Percentiles rank a stretch among this genome's conserved stretches.
phyloP scores from a whole-genome alignment of 2,113 vertebrate species.

The Cisticola juncidis region DNA sequence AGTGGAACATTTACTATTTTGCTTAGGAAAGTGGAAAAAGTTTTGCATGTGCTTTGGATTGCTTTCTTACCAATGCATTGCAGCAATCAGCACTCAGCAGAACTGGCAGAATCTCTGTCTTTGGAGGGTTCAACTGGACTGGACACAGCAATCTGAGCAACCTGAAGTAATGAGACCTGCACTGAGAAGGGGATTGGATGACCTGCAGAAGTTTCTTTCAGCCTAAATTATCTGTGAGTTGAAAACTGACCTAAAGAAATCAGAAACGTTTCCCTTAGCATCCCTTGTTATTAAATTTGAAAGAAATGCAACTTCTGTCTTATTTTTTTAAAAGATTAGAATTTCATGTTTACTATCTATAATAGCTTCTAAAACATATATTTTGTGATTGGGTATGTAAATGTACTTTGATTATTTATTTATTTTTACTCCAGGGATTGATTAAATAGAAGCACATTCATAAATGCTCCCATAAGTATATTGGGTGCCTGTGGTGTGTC shows the following conservation, averaged over 20 bases:
- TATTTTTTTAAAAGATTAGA: neutral
- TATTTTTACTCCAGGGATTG: neutral
- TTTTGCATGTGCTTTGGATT: neutral
- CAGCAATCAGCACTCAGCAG: neutral
- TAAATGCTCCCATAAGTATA: neutral
- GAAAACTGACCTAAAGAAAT: neutral
- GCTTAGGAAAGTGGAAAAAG: neutral
- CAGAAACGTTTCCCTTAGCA: neutral
- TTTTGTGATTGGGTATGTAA: neutral
- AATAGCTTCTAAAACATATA: neutral
- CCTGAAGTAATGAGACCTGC: neutral
- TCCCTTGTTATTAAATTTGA: neutral
- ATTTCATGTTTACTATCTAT: neutral
- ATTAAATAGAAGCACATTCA: neutral
- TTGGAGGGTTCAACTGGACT: neutral
- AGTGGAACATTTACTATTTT: neutral
- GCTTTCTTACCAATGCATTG: neutral
- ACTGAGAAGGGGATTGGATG: neutral
- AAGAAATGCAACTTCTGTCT: neutral
- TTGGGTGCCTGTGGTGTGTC: neutral
- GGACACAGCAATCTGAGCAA: fast-evolving
- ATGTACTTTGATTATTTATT: neutral
- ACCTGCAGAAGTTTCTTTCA: neutral
- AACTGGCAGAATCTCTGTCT: neutral
- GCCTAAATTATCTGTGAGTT: neutral